phyloP scores from a whole-genome alignment of 2,888 invertebrate species.

The Stenoptilia bipunctidactyla region DNA sequence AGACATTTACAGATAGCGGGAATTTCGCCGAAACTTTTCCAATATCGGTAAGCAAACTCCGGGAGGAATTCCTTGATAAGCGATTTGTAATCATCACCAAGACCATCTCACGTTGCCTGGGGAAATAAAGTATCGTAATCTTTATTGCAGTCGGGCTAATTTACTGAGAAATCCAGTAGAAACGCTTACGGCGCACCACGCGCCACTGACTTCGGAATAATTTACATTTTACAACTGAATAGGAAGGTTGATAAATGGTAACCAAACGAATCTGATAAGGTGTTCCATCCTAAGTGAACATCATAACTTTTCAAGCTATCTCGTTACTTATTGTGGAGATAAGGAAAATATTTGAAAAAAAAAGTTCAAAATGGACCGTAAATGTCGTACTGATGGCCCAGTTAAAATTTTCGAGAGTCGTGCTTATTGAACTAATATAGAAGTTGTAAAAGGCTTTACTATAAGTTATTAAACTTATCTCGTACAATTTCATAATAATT shows the following conservation, averaged over 20 bases:
- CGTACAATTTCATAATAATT: too few species aligned
- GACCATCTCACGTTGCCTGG: constrained; percentile 17
- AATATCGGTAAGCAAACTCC: constrained; percentile 47
- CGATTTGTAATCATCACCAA: constrained; percentile 56
- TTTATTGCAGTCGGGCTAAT: constrained; percentile 19
- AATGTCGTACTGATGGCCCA: too few species aligned
- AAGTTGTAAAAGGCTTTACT: too few species aligned
- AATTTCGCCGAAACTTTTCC: constrained; percentile 42
- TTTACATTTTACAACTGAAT: constrained; percentile 15
- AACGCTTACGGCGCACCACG: constrained; percentile 11
- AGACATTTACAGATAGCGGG: constrained; percentile 42
- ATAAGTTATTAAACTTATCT: too few species aligned
- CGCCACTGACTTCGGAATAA: constrained; percentile 11
- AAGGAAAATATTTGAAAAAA: too few species aligned
- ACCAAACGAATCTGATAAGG: constrained; percentile 1
- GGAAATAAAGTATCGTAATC: constrained; percentile 39
- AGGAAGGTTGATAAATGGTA: constrained; percentile 7
- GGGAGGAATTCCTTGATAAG: constrained; percentile 47
- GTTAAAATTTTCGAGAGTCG: too few species aligned
- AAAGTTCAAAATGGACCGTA: too few species aligned
- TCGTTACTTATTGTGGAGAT: too few species aligned
- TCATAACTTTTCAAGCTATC: too few species aligned
- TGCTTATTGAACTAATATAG: too few species aligned
- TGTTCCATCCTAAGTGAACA: too few species aligned
- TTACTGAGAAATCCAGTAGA: constrained; percentile 18